A percentile compares a stretch with the other conserved stretches of the same genome.
Evolutionary conservation across 2,888 invertebrate species (phyloP).

Genomic region (Sminthurinus aureus): DNA sequence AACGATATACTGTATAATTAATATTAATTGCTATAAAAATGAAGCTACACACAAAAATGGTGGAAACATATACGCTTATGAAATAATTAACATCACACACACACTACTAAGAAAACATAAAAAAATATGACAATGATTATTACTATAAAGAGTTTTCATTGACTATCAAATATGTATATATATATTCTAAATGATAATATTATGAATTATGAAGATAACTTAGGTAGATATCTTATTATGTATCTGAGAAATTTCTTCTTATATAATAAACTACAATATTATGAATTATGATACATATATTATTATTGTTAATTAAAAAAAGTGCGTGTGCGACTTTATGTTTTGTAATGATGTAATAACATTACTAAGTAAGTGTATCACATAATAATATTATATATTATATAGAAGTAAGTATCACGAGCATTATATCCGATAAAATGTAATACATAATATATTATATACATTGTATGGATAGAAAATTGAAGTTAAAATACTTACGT

Average conservation of each 20-base stretch:
- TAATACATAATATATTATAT: too few relatives aligned
- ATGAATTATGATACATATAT: neutral
- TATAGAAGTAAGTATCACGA: too few relatives aligned
- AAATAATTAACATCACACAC: neutral
- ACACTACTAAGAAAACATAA: neutral
- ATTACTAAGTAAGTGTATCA: neutral
- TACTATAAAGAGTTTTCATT: too few relatives aligned
- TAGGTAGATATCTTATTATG: neutral
- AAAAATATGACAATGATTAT: too few relatives aligned
- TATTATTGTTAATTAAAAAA: neutral
- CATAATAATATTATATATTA: too few relatives aligned
- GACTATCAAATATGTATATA: too few relatives aligned
- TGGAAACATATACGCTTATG: slow-evolving; percentile 34
- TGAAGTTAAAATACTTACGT: too few relatives aligned
- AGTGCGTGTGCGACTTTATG: neutral
- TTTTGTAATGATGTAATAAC: slow-evolving; percentile 5
- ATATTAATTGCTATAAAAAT: neutral
- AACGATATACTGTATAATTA: too few relatives aligned
- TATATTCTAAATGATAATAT: neutral
- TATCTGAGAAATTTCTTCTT: too few relatives aligned
- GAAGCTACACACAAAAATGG: slow-evolving; percentile 16
- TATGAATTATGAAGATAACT: neutral
- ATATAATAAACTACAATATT: neutral
- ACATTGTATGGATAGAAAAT: too few relatives aligned
- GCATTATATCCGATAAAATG: too few relatives aligned